Evolutionary conservation across 2,797 vertebrate species (phyloP).

Genomic region (Pristis pectinata): DNA sequence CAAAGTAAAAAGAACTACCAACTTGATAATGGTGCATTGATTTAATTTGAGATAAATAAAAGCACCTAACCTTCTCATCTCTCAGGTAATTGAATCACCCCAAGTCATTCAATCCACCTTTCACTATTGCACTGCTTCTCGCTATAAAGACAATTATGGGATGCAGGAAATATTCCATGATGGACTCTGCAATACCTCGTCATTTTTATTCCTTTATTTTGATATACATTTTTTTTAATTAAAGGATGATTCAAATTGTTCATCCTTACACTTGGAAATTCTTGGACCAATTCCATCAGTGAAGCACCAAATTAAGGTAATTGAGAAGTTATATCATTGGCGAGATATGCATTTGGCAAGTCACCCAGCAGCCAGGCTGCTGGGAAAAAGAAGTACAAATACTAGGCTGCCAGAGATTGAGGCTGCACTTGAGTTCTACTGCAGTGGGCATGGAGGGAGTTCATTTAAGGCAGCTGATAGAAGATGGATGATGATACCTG

Average conservation of each 20-base stretch:
- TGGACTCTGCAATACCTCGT: background rate
- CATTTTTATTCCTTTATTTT: background rate
- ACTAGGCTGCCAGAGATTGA: no score
- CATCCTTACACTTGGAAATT: background rate
- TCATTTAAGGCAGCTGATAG: no score
- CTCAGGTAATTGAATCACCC: background rate
- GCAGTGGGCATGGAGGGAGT: no score
- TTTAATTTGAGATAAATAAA: constrained; percentile 11
- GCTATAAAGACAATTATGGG: background rate
- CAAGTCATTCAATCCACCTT: background rate
- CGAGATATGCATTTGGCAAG: no score
- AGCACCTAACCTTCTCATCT: background rate
- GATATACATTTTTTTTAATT: background rate
- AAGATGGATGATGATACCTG: no score
- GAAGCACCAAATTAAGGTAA: background rate
- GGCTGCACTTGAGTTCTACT: no score
- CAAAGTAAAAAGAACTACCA: background rate
- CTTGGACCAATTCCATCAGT: background rate
- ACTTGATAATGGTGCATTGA: background rate
- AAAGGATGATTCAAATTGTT: background rate
- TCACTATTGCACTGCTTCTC: background rate
- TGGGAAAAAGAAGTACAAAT: no score
- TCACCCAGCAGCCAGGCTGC: no score
- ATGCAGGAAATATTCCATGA: background rate
- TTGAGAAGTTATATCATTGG: no score